Percentiles rank a stretch among this genome's conserved stretches.
Evolutionary conservation across 2,113 vertebrate genomes (phyloP).

Genomic region (Calonectris borealis): DNA sequence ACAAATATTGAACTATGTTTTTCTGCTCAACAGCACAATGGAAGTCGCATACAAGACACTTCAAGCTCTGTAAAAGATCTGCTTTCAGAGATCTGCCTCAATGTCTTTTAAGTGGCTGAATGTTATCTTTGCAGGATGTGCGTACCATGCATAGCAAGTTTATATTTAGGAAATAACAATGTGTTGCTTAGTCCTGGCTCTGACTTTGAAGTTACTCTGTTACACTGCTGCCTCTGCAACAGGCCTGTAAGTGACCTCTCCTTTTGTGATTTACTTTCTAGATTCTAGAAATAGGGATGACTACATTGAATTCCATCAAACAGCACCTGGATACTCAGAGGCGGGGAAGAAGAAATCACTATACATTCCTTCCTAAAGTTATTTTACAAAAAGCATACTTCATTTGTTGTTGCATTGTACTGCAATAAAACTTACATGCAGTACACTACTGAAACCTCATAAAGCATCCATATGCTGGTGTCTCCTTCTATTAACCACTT

Average conservation of each 20-base stretch:
- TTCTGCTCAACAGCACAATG: background rate
- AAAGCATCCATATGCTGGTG: background rate
- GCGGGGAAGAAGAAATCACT: background rate
- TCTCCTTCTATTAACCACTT: background rate
- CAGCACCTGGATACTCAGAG: background rate
- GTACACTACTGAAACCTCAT: background rate
- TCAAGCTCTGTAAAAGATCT: background rate
- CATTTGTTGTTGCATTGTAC: background rate
- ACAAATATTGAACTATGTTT: background rate
- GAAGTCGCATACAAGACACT: background rate
- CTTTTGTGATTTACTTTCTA: background rate
- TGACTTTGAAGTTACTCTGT: background rate
- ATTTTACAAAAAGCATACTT: background rate
- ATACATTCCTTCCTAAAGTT: background rate
- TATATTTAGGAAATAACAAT: background rate
- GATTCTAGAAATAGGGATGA: background rate
- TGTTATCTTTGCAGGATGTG: background rate
- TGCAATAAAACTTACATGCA: background rate
- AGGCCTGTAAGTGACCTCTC: background rate
- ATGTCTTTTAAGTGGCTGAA: background rate
- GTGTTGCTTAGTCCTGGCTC: background rate
- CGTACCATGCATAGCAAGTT: rapidly evolving
- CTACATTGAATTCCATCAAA: background rate
- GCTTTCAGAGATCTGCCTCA: background rate
- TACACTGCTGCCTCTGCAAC: background rate